phyloP scores from a whole-genome alignment of 1,140 invertebrate genomes.

The Bombus consobrinus region DNA sequence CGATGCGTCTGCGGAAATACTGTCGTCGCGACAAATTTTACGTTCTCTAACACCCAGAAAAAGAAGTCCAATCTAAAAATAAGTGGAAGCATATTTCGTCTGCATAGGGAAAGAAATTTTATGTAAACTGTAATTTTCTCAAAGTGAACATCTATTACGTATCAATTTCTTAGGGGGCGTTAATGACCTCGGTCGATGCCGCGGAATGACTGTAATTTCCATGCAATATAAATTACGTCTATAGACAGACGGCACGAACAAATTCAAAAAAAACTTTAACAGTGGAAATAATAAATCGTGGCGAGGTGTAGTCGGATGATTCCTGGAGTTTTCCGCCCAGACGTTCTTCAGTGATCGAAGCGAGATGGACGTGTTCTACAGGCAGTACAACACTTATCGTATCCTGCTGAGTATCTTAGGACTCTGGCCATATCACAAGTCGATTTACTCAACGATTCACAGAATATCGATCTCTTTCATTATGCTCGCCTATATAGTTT shows the following conservation, averaged over 20 bases:
- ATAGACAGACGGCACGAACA: too few relatives aligned
- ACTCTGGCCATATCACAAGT: slow-evolving; percentile 32
- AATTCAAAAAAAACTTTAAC: too few relatives aligned
- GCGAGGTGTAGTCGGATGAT: neutral
- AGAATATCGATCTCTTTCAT: neutral
- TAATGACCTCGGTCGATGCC: neutral
- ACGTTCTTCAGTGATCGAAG: neutral
- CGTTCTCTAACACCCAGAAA: too few relatives aligned
- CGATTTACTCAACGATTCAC: neutral
- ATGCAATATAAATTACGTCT: neutral
- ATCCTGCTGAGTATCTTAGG: slow-evolving; percentile 6
- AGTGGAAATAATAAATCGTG: neutral
- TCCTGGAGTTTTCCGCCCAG: neutral
- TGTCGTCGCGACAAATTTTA: too few relatives aligned
- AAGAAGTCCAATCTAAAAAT: too few relatives aligned
- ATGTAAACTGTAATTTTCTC: too few relatives aligned
- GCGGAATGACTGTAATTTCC: neutral
- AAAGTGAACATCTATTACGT: too few relatives aligned
- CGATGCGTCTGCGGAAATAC: too few relatives aligned
- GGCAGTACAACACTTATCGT: slow-evolving; percentile 15
- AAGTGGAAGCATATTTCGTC: too few relatives aligned
- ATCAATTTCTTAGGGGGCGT: too few relatives aligned
- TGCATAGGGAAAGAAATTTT: too few relatives aligned
- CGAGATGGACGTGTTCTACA: slow-evolving; percentile 30
- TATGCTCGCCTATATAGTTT: too few relatives aligned